These are phyloP conservation scores for Drosophila flavopinicola DNA, from an alignment of 2,888 invertebrate genomes.

Conservation along the genomic window DNA sequence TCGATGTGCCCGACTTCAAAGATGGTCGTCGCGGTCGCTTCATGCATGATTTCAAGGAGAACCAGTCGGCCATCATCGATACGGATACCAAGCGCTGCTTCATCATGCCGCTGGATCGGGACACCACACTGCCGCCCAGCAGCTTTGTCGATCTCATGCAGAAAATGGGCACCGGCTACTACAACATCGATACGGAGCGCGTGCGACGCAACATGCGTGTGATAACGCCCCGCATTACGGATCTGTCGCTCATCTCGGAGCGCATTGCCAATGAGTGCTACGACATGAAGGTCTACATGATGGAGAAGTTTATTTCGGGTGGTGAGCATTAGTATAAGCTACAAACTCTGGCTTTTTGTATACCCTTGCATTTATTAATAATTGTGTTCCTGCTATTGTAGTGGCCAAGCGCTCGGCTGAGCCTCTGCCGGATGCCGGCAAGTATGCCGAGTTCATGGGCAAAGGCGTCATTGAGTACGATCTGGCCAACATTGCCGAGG, in stretches of 20 bases:
- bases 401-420: conserved; percentile 87
- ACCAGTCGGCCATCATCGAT: conserved; percentile 91
- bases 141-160: conserved; percentile 91
- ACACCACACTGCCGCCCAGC: conserved; percentile 90
- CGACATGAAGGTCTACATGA: conserved; percentile 89
- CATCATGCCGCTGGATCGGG: conserved; percentile 94
- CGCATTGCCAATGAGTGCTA: conserved; percentile 90
- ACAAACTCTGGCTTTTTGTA: too few species aligned
- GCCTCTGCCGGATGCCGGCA: conserved; percentile 84
- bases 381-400: conserved; percentile 64
- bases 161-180: conserved; percentile 92
- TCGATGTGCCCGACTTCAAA: conserved; percentile 93
- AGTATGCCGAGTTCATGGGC: conserved; percentile 92
- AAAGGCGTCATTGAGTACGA: conserved; percentile 90
- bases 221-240: conserved; percentile 88
- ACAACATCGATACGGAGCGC: conserved; percentile 91
- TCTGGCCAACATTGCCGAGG: conserved; percentile 89
- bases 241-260: conserved; percentile 87
- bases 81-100: conserved; percentile 91
- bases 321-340: conserved; percentile 84
- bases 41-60: conserved; percentile 95
- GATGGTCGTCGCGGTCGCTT: conserved; percentile 93
- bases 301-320: conserved; percentile 88
- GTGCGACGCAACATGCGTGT: conserved; percentile 92
- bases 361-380: neutral